A percentile compares a stretch with the other conserved stretches of the same genome.
These are phyloP conservation scores for Tetraneura akinire DNA, from an alignment of 1,140 invertebrate species.

Conservation along the genomic window DNA sequence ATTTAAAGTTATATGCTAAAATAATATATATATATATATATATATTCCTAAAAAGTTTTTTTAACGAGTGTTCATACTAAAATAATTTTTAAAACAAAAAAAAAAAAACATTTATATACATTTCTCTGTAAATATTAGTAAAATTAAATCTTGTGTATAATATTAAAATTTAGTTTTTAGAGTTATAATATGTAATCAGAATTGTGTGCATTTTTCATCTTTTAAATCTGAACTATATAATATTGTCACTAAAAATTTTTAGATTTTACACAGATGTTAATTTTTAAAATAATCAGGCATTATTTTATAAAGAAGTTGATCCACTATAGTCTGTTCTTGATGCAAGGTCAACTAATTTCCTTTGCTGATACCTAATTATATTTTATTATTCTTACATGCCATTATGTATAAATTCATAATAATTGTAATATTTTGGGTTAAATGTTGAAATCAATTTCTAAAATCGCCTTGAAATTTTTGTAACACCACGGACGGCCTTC, in stretches of 20 bases:
- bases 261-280: constrained; percentile 34
- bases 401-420: constrained; percentile 8
- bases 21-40: too few relatives aligned
- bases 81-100: constrained; percentile 44
- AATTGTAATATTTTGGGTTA: not conserved
- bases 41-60: constrained; percentile 45
- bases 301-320: constrained; percentile 30
- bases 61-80: constrained; percentile 50
- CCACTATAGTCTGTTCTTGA: not conserved
- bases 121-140: constrained; percentile 48
- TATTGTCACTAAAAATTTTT: constrained; percentile 35
- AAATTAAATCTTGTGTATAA: constrained; percentile 46
- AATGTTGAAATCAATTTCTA: constrained; percentile 3
- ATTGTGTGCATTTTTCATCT: constrained; percentile 45
- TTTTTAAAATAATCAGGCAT: constrained; percentile 29
- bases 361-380: constrained; percentile 17
- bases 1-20: constrained; percentile 33
- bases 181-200: constrained; percentile 42
- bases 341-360: not conserved
- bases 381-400: not conserved
- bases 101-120: constrained; percentile 42
- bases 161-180: constrained; percentile 50
- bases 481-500: constrained; percentile 50
- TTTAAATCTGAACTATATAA: constrained; percentile 41
- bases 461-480: constrained; percentile 13